These are phyloP conservation scores for Heterodera schachtii DNA, from an alignment of 1,140 invertebrate genomes.

Conservation along the genomic window DNA sequence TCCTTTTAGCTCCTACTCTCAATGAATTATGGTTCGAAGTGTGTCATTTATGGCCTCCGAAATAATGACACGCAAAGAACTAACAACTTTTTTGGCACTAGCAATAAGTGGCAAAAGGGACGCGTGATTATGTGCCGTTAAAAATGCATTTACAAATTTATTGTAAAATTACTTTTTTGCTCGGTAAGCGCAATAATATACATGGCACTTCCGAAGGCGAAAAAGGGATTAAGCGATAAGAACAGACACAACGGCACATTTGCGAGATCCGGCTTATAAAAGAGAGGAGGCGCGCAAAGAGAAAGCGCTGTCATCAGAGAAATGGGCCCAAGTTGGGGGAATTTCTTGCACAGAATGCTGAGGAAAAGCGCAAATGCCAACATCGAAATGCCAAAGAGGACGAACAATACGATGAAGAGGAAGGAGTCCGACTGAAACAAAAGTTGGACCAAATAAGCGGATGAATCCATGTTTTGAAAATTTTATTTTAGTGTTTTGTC, in stretches of 20 bases:
- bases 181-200: constrained; percentile 36
- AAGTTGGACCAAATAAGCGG: background rate
- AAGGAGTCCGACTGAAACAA: constrained; percentile 24
- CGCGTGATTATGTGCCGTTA: no score
- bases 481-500: no score
- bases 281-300: constrained; percentile 27
- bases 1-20: no score
- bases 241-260: constrained; percentile 42
- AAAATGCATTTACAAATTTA: background rate
- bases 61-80: no score
- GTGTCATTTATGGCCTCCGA: no score
- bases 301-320: background rate
- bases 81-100: no score
- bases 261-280: constrained; percentile 26
- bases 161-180: constrained; percentile 31
- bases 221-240: constrained; percentile 40
- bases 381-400: constrained; percentile 36
- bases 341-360: constrained; percentile 20
- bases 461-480: no score
- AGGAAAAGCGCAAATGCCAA: constrained; percentile 37
- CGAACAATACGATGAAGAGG: constrained; percentile 36
- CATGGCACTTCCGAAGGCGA: constrained; percentile 42
- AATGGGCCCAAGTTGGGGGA: constrained; percentile 13
- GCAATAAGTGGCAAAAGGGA: no score
- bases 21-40: no score